These are phyloP conservation scores for Endotricha flammealis DNA, from an alignment of 2,888 invertebrate genomes.

Conservation along the genomic window DNA sequence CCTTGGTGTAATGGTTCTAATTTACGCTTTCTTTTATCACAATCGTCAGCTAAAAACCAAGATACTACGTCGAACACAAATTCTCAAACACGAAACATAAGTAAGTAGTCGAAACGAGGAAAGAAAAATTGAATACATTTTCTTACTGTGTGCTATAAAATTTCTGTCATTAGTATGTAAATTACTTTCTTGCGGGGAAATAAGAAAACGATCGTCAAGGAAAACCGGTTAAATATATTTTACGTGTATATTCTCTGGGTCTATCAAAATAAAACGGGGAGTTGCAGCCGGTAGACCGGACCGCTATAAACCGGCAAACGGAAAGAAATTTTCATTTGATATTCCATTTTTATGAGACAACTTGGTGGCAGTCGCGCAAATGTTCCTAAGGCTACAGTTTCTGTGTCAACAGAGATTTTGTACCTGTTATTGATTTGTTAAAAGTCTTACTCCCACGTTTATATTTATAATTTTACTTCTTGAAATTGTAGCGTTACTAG, in stretches of 20 bases:
- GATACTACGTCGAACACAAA: too few species aligned
- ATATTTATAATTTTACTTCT: too few species aligned
- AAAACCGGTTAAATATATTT: constrained; percentile 4
- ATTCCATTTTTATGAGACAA: constrained; percentile 48
- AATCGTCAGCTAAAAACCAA: too few species aligned
- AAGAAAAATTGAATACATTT: neutral
- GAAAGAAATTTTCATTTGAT: constrained; percentile 54
- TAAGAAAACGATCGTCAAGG: constrained; percentile 2
- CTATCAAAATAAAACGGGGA: constrained; percentile 20
- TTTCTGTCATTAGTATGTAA: neutral
- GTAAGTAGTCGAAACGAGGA: too few species aligned
- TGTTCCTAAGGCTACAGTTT: constrained; percentile 16
- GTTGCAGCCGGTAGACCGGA: constrained; percentile 32
- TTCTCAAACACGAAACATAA: too few species aligned
- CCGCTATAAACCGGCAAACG: constrained; percentile 46
- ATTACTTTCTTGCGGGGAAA: neutral
- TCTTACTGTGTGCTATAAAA: neutral
- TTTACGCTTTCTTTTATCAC: too few species aligned
- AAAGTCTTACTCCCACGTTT: neutral
- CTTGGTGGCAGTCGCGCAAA: constrained; percentile 32
- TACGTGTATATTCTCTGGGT: constrained; percentile 3
- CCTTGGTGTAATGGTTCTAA: too few species aligned
- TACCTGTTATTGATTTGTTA: neutral
- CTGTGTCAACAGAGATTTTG: constrained; percentile 2
- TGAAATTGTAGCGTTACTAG: too few species aligned